Evolutionary conservation across 2,888 invertebrate genomes (phyloP).

Genomic region (Helicoverpa assulta): DNA sequence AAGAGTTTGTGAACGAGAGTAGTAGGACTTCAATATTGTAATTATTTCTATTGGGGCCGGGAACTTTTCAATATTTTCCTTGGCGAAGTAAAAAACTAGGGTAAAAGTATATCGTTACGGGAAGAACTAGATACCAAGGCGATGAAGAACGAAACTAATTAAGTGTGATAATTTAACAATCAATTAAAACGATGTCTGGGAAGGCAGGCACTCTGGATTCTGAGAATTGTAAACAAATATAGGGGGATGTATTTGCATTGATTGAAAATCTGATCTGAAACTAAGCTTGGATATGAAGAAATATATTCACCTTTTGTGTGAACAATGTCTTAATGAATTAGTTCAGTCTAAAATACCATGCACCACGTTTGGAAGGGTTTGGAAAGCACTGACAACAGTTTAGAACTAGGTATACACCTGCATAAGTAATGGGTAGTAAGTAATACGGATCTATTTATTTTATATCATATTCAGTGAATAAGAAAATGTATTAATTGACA

Average conservation of each 20-base stretch:
- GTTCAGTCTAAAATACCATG: too few species aligned
- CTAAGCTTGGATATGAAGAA: neutral
- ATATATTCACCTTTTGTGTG: too few species aligned
- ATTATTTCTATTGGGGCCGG: constrained; percentile 1
- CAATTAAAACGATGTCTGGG: constrained; percentile 10
- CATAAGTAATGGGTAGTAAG: too few species aligned
- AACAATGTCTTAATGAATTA: too few species aligned
- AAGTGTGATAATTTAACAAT: constrained; percentile 29
- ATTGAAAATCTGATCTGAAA: neutral
- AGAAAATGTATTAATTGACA: constrained; percentile 1
- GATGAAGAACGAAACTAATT: neutral
- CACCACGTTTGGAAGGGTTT: too few species aligned
- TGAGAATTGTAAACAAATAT: constrained; percentile 1
- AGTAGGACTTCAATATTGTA: neutral
- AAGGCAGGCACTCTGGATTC: neutral
- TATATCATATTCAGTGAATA: neutral
- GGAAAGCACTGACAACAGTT: too few species aligned
- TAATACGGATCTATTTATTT: neutral
- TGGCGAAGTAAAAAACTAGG: neutral
- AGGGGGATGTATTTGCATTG: neutral
- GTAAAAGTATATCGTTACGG: neutral
- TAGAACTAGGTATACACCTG: too few species aligned
- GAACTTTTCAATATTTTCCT: neutral
- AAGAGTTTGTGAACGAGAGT: neutral
- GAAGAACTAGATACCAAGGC: neutral